phyloP scores from a whole-genome alignment of 2,888 invertebrate species.

The Stenolophus ochropezus region DNA sequence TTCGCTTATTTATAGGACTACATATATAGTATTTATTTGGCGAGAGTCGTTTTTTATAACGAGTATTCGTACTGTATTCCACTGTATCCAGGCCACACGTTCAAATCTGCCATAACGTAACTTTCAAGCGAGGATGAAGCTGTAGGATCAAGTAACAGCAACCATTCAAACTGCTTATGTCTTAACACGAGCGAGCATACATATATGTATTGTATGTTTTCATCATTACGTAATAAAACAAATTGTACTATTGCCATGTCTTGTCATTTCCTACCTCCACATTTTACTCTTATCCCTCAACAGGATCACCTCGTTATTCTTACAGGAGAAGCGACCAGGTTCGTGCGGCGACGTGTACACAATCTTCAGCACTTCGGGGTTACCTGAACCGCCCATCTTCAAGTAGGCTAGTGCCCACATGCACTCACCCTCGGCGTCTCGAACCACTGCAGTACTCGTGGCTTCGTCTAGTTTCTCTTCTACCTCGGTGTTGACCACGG shows the following conservation, averaged over 20 bases:
- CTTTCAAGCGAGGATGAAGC: constrained; percentile 53
- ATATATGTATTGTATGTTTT: constrained; percentile 61
- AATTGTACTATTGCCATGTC: constrained; percentile 48
- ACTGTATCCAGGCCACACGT: constrained; percentile 46
- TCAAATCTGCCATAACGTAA: constrained; percentile 56
- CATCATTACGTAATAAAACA: constrained; percentile 61
- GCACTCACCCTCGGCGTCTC: neutral
- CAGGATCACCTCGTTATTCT: neutral
- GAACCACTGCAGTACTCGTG: neutral
- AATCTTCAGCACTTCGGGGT: neutral
- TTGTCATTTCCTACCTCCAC: too few relatives aligned
- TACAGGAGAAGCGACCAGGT: neutral
- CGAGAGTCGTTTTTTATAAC: constrained; percentile 50
- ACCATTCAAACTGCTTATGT: constrained; percentile 56
- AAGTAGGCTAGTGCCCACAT: neutral
- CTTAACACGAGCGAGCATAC: constrained; percentile 60
- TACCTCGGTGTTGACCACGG: neutral
- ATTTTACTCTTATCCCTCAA: neutral
- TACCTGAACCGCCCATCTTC: neutral
- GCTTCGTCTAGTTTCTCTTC: neutral
- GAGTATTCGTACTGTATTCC: constrained; percentile 41
- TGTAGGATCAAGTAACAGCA: constrained; percentile 51
- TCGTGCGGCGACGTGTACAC: neutral
- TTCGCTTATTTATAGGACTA: constrained; percentile 57
- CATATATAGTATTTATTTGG: constrained; percentile 51